Evolutionary conservation across 1,140 invertebrate genomes (phyloP).

Genomic region (Ctenoplectra terminalis): DNA sequence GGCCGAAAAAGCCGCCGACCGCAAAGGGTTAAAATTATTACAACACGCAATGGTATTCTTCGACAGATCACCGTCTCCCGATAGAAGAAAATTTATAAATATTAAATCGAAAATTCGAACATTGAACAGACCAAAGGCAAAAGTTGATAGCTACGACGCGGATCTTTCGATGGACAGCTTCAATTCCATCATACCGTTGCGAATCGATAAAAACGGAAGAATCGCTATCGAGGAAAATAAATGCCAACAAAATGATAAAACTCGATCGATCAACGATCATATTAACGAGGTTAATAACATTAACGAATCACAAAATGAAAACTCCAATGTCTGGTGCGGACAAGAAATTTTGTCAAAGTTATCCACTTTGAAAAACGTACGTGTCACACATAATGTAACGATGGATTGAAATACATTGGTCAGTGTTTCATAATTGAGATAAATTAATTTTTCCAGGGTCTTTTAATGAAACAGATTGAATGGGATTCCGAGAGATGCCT

Average conservation of each 20-base stretch:
- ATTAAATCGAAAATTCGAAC: constrained; percentile 71
- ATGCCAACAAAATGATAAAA: neutral
- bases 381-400: neutral
- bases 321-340: constrained; percentile 71
- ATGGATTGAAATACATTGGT: no score
- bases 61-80: constrained; percentile 75
- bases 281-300: neutral
- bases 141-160: constrained; percentile 74
- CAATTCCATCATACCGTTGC: constrained; percentile 75
- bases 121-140: constrained; percentile 62
- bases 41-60: neutral
- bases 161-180: constrained; percentile 79
- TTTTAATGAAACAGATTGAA: constrained; percentile 79
- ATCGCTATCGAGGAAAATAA: constrained; percentile 65
- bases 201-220: constrained; percentile 73
- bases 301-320: constrained; percentile 39
- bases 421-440: neutral
- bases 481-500: constrained; percentile 79
- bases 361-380: constrained; percentile 77
- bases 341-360: constrained; percentile 79
- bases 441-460: constrained; percentile 72
- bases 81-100: constrained; percentile 70
- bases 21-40: neutral
- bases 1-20: no score
- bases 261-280: neutral